A percentile compares a stretch with the other conserved stretches of the same genome.
Conservation (phyloP, 2,113 vertebrate species). For the Zapus hudsonius region DNA sequence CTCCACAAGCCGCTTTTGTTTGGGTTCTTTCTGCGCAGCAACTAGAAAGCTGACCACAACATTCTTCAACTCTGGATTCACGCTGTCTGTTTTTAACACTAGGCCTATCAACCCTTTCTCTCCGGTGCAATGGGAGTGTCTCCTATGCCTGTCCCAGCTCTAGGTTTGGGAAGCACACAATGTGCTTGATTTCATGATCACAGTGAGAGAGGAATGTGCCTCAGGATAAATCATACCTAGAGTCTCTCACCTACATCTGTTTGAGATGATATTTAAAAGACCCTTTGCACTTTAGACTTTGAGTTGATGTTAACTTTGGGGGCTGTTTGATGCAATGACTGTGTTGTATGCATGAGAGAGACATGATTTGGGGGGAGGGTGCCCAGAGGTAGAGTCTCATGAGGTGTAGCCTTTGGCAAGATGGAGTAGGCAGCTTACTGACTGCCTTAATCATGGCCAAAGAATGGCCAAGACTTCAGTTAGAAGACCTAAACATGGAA, state of each 20-base stretch:
- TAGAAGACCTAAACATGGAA: not conserved
- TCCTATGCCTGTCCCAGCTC: too few relatives aligned
- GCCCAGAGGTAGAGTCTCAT: not conserved
- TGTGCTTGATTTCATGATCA: not conserved
- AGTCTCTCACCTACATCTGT: not conserved
- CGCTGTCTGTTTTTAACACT: not conserved
- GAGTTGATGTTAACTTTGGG: not conserved
- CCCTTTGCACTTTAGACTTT: not conserved
- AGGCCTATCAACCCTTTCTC: not conserved
- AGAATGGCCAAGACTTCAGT: not conserved
- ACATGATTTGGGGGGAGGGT: not conserved
- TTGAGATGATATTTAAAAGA: not conserved
- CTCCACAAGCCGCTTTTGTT: too few relatives aligned
- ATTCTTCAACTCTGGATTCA: not conserved
- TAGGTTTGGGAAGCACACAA: not conserved
- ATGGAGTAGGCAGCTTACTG: not conserved
- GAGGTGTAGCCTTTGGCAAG: not conserved
- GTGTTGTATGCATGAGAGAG: not conserved
- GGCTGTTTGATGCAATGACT: not conserved
- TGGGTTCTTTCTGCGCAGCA: too few relatives aligned
- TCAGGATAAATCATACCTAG: not conserved
- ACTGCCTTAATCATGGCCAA: not conserved
- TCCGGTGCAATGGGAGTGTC: not conserved
- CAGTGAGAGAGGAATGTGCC: not conserved
- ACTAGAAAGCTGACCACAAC: too few relatives aligned